Conservation (phyloP, 2,888 invertebrate species). For the Rapana venosa region DNA sequence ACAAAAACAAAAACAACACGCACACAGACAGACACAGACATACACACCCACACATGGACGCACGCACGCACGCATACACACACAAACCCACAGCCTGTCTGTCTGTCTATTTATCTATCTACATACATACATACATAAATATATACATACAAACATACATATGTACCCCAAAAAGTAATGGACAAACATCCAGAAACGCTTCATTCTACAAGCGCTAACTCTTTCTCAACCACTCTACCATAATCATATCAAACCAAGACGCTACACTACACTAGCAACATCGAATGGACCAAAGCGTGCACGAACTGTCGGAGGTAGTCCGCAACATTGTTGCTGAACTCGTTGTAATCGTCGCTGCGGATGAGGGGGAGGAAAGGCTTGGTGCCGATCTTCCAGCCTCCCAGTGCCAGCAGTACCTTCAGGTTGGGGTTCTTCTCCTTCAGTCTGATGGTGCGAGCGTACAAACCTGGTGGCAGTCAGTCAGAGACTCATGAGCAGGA, state of each 20-base stretch:
- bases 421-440: slow-evolving; percentile 84
- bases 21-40: slow-evolving; percentile 35
- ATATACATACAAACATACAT: neutral
- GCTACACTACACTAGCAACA: neutral
- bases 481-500: neutral
- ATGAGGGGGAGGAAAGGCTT: slow-evolving; percentile 65
- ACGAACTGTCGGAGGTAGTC: slow-evolving; percentile 55
- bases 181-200: no score
- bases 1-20: neutral
- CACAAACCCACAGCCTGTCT: no score
- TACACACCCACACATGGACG: neutral
- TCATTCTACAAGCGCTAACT: no score
- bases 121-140: no score
- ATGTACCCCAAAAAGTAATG: neutral
- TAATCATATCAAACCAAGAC: no score
- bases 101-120: no score
- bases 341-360: slow-evolving; percentile 47
- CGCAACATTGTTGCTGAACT: slow-evolving; percentile 57
- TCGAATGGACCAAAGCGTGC: neutral
- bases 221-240: no score
- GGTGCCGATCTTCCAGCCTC: slow-evolving; percentile 88
- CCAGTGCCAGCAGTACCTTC: slow-evolving; percentile 90
- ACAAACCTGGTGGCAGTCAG: slow-evolving; percentile 76
- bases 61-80: neutral
- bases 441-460: slow-evolving; percentile 87